phyloP scores from a whole-genome alignment of 2,797 vertebrate genomes.

The Hapalemur alaotrensis region DNA sequence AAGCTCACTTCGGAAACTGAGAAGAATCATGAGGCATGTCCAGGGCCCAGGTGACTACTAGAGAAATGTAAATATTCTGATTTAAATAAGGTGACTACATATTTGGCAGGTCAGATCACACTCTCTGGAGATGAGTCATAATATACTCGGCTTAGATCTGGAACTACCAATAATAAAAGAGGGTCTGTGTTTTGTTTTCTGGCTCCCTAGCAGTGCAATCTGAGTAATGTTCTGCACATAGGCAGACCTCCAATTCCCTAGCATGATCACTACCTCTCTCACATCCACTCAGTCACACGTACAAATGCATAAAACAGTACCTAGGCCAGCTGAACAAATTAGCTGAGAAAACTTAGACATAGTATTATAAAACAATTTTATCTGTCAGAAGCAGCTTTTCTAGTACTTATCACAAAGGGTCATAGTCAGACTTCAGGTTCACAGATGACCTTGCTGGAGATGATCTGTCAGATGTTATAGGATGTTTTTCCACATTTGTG shows the following conservation, averaged over 20 bases:
- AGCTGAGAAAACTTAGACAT: background rate
- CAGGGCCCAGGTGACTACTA: background rate
- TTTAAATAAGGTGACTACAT: background rate
- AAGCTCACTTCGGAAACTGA: background rate
- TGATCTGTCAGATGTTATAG: no score
- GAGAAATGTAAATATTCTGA: background rate
- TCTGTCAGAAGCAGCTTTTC: background rate
- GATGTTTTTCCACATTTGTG: background rate
- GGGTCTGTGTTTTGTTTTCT: background rate
- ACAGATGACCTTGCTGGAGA: background rate
- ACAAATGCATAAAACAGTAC: background rate
- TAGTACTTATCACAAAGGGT: background rate
- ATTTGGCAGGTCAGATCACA: background rate
- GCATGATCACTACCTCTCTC: background rate
- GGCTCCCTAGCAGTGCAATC: background rate
- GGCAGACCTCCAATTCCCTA: background rate
- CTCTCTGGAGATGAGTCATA: background rate
- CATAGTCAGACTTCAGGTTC: background rate
- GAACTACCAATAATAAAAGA: background rate
- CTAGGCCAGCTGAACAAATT: background rate
- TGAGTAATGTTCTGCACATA: background rate
- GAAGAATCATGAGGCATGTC: no score
- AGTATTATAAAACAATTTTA: background rate
- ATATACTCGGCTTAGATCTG: background rate
- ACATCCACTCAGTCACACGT: background rate